These are phyloP conservation scores for Cyclopterus lumpus DNA, from an alignment of 2,797 vertebrate species.

Conservation along the genomic window DNA sequence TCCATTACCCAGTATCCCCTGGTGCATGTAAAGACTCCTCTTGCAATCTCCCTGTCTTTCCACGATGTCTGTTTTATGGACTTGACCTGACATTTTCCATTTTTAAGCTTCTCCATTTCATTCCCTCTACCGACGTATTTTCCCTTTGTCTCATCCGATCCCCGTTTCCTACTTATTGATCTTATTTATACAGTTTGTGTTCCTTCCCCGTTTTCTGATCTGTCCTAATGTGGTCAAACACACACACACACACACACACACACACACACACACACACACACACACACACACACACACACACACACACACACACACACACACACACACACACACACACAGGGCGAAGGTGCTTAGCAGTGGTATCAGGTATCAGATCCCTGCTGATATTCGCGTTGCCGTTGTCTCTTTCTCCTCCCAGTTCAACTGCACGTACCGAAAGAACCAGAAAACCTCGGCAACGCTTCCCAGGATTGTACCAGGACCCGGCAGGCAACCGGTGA, in stretches of 20 bases:
- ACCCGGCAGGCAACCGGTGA: conserved; percentile 46
- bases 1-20: conserved; percentile 60
- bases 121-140: conserved; percentile 25
- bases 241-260: background rate
- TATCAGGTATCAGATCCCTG: conserved; percentile 34
- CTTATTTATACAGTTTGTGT: conserved; percentile 30
- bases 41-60: conserved; percentile 53
- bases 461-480: conserved; percentile 36
- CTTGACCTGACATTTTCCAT: conserved; percentile 59
- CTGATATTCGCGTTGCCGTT: conserved; percentile 56
- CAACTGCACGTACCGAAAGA: conserved; percentile 89
- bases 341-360: background rate
- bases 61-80: conserved; percentile 64
- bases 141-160: conserved; percentile 49
- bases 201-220: conserved; percentile 10
- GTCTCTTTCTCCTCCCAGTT: conserved; percentile 83
- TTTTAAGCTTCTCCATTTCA: conserved; percentile 33
- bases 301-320: conserved; percentile 2
- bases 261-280: too few species aligned
- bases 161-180: conserved; percentile 25
- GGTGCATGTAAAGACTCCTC: conserved; percentile 59
- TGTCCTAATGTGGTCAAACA: conserved; percentile 28
- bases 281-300: too few species aligned
- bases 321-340: background rate
- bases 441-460: conserved; percentile 44